Conservation (phyloP, 2,888 invertebrate species). For the Hyalella azteca region DNA sequence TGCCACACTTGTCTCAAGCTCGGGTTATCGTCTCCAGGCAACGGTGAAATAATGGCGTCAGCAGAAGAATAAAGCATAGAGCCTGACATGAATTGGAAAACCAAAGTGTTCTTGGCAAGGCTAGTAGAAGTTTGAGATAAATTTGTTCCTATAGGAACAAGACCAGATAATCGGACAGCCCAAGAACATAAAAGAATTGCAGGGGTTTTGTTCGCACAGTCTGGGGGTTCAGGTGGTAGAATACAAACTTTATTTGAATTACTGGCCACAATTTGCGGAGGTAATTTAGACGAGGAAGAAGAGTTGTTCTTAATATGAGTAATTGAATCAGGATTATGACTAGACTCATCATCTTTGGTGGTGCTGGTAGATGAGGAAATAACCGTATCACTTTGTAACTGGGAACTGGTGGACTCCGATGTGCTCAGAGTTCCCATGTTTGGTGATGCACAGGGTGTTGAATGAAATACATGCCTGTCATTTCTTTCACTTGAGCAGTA, state of each 20-base stretch:
- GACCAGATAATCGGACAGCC: constrained; percentile 34
- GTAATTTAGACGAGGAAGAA: no score
- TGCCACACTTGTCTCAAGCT: neutral
- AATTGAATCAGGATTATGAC: neutral
- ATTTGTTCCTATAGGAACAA: constrained; percentile 35
- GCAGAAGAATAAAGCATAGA: neutral
- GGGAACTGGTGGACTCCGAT: no score
- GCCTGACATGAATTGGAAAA: constrained; percentile 33
- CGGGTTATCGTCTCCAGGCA: neutral
- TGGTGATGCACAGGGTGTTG: no score
- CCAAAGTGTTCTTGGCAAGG: constrained; percentile 37
- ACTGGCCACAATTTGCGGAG: no score
- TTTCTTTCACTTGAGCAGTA: neutral
- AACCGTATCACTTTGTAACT: neutral
- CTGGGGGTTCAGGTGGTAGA: neutral
- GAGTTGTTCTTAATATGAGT: no score
- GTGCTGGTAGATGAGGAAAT: neutral
- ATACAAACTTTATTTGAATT: neutral
- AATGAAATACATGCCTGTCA: no score
- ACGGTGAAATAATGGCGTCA: neutral
- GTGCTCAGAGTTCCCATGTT: no score
- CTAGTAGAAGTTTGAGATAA: neutral
- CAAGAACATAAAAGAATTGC: constrained; percentile 34
- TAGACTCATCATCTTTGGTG: constrained; percentile 3
- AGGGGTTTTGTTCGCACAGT: neutral